These are phyloP conservation scores for Hystrix brachyura DNA, from an alignment of 2,113 vertebrate genomes.

Conservation along the genomic window DNA sequence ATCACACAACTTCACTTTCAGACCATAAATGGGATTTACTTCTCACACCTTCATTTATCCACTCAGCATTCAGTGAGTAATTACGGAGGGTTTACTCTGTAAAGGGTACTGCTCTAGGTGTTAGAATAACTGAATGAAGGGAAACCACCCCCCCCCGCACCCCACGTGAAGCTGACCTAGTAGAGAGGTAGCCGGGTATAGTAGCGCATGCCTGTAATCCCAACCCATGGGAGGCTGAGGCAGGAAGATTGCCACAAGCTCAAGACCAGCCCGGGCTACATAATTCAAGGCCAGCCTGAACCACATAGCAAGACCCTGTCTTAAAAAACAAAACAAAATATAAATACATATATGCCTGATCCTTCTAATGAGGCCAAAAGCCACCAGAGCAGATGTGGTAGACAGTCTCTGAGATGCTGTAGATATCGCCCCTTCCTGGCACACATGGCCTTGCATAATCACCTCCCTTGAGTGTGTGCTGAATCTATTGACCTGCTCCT, in stretches of 20 bases:
- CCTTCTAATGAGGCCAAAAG: not conserved
- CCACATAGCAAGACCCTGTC: not conserved
- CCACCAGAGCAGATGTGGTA: not conserved
- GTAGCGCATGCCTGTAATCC: not conserved
- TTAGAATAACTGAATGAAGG: not conserved
- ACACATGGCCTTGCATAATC: not conserved
- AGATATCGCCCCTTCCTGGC: not conserved
- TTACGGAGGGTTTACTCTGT: not conserved
- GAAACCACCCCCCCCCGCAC: not conserved
- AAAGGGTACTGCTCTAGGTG: not conserved
- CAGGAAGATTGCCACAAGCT: not conserved
- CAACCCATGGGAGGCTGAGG: not conserved
- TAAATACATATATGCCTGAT: not conserved
- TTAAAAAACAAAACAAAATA: not conserved
- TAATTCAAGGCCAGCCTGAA: not conserved
- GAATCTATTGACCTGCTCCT: not conserved
- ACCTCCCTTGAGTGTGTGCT: no score
- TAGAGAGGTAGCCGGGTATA: not conserved
- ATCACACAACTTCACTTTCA: conserved; percentile 15
- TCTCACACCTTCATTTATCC: not conserved
- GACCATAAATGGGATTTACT: conserved; percentile 16
- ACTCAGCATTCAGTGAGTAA: not conserved
- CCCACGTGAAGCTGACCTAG: not conserved
- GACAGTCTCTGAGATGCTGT: not conserved
- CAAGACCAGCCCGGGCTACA: not conserved